A percentile compares a stretch with the other conserved stretches of the same genome.
Conservation (phyloP, 2,113 vertebrate species). For the Holacanthus passer region DNA sequence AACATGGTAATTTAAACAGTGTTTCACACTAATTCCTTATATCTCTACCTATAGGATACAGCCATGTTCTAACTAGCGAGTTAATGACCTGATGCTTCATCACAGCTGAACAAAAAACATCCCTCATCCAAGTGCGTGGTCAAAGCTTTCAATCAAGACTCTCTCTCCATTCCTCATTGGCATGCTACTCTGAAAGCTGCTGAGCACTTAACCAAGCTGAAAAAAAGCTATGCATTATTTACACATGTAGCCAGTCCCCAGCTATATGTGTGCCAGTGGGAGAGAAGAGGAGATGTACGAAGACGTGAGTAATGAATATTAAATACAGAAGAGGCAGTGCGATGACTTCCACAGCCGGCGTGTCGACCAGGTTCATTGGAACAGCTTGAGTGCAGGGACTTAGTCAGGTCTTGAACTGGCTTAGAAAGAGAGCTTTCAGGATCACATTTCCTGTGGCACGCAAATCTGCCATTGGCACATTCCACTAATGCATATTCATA, state of each 20-base stretch:
- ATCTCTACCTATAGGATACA: too few relatives aligned
- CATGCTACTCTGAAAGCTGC: conserved; percentile 38
- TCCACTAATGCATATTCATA: conserved; percentile 44
- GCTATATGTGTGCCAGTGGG: background rate
- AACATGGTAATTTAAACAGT: conserved; percentile 14
- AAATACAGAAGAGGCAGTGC: conserved; percentile 46
- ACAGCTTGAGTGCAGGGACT: conserved; percentile 31
- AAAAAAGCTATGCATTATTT: conserved; percentile 72
- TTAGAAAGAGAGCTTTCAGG: conserved; percentile 51
- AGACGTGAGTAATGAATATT: conserved; percentile 65
- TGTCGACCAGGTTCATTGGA: conserved; percentile 27
- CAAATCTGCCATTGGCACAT: conserved; percentile 61
- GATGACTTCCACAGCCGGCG: conserved; percentile 19
- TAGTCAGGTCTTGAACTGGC: conserved; percentile 58
- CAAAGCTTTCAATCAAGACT: conserved; percentile 14
- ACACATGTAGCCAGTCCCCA: conserved; percentile 47
- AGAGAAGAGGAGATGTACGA: conserved; percentile 39
- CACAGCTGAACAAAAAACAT: conserved; percentile 2
- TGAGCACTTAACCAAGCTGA: conserved; percentile 60
- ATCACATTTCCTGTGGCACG: conserved; percentile 53
- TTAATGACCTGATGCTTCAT: conserved; percentile 35
- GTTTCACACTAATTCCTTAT: background rate
- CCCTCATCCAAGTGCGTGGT: conserved; percentile 4
- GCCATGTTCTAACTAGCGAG: conserved; percentile 4
- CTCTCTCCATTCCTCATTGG: conserved; percentile 30